phyloP scores from a whole-genome alignment of 2,797 vertebrate species.

The Sebastiscus albofasciatus region DNA sequence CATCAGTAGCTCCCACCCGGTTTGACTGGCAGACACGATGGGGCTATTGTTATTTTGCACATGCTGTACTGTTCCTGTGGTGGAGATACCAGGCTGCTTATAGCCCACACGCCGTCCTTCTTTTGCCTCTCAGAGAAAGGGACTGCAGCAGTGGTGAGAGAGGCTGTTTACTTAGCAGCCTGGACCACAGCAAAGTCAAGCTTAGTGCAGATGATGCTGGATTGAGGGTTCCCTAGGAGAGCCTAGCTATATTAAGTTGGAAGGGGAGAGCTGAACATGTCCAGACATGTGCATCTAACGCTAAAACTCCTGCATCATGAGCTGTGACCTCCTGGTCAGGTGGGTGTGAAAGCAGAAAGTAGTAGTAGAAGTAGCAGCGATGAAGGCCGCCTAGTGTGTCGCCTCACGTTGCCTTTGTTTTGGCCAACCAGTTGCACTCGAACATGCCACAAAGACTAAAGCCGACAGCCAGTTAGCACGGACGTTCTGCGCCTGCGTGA shows the following conservation, averaged over 20 bases:
- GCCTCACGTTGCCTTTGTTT: too few relatives aligned
- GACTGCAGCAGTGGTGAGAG: constrained; percentile 51
- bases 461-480: too few relatives aligned
- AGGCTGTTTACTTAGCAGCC: constrained; percentile 48
- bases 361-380: too few relatives aligned
- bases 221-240: neutral
- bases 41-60: constrained; percentile 77
- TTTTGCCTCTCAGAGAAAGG: constrained; percentile 14
- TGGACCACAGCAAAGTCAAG: constrained; percentile 18
- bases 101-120: constrained; percentile 31
- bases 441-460: too few relatives aligned
- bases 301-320: neutral
- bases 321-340: constrained; percentile 23
- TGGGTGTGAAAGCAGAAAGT: constrained; percentile 8
- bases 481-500: too few relatives aligned
- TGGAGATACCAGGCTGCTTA: constrained; percentile 56
- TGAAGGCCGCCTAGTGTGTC: too few relatives aligned
- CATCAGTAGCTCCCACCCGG: constrained; percentile 34
- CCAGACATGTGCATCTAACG: constrained; percentile 44
- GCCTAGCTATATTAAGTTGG: neutral
- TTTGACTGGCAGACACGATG: constrained; percentile 56
- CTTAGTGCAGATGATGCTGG: neutral
- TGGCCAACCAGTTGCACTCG: too few relatives aligned
- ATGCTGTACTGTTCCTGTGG: constrained; percentile 68
- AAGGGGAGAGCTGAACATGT: constrained; percentile 46